Base-by-base conservation (phyloP, 2,888 invertebrate genomes). In the Lucinisca nassula region DNA sequence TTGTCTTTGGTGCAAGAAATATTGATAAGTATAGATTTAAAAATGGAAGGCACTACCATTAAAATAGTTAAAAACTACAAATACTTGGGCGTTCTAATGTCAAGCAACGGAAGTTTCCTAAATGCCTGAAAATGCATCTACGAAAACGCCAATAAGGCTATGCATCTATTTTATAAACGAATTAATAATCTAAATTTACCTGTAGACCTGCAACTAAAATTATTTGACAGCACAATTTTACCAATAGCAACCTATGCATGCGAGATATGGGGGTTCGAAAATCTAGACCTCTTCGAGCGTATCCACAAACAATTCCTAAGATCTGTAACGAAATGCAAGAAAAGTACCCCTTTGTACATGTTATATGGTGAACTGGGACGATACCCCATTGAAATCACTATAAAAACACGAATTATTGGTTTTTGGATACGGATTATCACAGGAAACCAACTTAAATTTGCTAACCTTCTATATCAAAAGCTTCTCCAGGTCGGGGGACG, bases 361-460 rank as follows among this genome's bases (percentile, higher is more conserved):
- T 21, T 74, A 0, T 49, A 40, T 21, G 72, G 67, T 21, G 32
- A 37, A 78, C 61, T 78, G n/a, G 78, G 78, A 14, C 35, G 58
- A 21, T 78, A 78, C 27, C 58, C 78, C 30, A 61, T 78, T 55
- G 55, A 55, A 32, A 78, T 78, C 0, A 3, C 32, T 24, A 58
- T 78, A 12, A 78, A 55, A 78, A n/a, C 58, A 24, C 0, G 58
- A 38, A 58, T 78, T 37, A 61, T 58, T 21, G 51, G 55, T 24
- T 78, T 78, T 38, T 78, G 61, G 58, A 61, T 35, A 17, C n/a
- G 51, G 24, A 45, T 76, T 32, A 21, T 67, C 30, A 55, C 32
- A 0, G 73, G 75, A 14, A 82, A 72, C 17, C 75, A 75, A 61
- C 61, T 61, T 30, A 77, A 77, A 61, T 32, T 40, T n/a, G 55